Evolutionary conservation across 2,113 vertebrate genomes (phyloP).

Genomic region (Gadus macrocephalus): DNA sequence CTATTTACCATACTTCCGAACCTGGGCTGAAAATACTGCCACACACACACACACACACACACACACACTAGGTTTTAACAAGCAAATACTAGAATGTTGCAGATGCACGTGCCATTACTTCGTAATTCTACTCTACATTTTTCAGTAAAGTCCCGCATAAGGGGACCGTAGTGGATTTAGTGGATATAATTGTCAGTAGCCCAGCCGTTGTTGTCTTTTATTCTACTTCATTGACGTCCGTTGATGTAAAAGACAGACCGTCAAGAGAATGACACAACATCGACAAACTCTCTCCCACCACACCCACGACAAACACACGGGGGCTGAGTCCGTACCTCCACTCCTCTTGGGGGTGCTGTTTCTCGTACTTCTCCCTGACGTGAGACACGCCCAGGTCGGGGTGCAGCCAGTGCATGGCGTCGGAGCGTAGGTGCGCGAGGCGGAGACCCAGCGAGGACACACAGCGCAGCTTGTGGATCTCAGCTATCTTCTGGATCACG

Average conservation of each 20-base stretch:
- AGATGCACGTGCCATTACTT: no score
- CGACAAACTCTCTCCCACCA: not conserved
- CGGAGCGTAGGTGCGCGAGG: constrained; percentile 90
- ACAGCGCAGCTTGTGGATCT: constrained; percentile 90
- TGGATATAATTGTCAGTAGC: no score
- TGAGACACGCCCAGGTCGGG: constrained; percentile 93
- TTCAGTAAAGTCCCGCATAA: no score
- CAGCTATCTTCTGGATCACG: constrained; percentile 98
- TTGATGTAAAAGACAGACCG: constrained; percentile 25
- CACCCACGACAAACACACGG: not conserved
- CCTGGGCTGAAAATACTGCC: no score
- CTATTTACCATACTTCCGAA: no score
- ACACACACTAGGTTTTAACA: no score
- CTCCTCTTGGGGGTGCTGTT: constrained; percentile 89
- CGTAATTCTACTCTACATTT: no score
- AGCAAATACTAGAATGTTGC: no score
- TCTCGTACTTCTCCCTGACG: constrained; percentile 92
- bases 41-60: no score
- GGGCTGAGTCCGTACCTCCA: constrained; percentile 83
- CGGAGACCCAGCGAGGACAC: constrained; percentile 92
- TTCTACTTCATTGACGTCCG: not conserved
- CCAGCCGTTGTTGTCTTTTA: constrained; percentile 6
- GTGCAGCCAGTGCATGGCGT: constrained; percentile 94
- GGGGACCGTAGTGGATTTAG: no score
- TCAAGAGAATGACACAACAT: constrained; percentile 32